Evolutionary conservation across 23 tunicate species (phyloP), one percentile per base, ranked within the genome.

Genomic region (Botrylloides violaceus): DNA sequence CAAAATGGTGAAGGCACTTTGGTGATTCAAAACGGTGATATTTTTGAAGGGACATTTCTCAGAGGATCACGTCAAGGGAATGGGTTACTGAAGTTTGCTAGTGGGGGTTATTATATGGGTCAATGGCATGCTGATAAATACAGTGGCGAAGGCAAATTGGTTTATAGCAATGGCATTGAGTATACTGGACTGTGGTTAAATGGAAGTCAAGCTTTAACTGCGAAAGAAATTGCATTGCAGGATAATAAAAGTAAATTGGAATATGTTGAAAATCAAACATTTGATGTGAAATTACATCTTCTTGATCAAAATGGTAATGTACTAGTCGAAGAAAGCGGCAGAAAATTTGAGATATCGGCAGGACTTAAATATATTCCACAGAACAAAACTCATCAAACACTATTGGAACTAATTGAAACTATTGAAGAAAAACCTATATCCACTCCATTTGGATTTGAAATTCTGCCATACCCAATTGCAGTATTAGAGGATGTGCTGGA

Each of bases 41-140:
- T 84, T 32, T 90, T 82, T 58, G 97, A 90, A 70, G 97, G 97
- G 9, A 88, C 78, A 23, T 90, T 83, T 83, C 81, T 90, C 6
- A 72, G 78, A 61, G 97, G 97, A 2, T 26, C 23, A 18, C 37
- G 90, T 25, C 97, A 90, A 29, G 97, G 97, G 29, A 82, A 90
- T 56, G 97, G 97, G 29, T 77, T 63, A 5, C 47, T 83, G 21
- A 73, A 70, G 15, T 79, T 62, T 49, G 26, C 61, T 18, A 81
- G 83, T 79, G 97, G 97, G 1, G 59, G 79, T 6, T 31, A 71
- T 22, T 90, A 90, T 76, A 84, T 75, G 35, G 97, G 97, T 21
- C 97, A 90, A 59, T 90, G 90, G 90, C 71, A 83, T 48, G 79
- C 61, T 3, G 97, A 90, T 38, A 75, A 57, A 80, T 88, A 71